Evolutionary conservation across 2,888 invertebrate genomes (phyloP), one percentile per base, ranked within the genome.

Genomic region (Mellilla xanthometata): DNA sequence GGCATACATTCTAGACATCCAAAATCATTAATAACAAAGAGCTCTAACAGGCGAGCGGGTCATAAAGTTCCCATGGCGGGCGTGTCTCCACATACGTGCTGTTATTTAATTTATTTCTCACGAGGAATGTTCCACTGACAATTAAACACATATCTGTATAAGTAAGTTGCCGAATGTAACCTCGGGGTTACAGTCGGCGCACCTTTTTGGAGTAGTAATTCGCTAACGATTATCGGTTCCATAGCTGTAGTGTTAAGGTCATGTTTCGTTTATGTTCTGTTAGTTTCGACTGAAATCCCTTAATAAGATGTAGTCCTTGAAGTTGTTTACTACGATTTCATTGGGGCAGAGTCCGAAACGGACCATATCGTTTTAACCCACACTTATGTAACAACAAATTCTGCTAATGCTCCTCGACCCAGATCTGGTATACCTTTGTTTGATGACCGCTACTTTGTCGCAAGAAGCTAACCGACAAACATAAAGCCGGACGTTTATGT

Each of bases 101-200:
- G 32, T 41, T 45, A 41, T 62, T 61, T 65, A 60, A 68, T 66
- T 62, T 63, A 62, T 59, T 56, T 58, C 46, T 43, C 30, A 42
- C 48, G 35, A 39, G 48, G 53, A 56, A 46, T 49, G 36, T 52
- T 45, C 50, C 50, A 41, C 28, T 39, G 35, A 66, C 59, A 51
- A 49, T 56, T 56, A 56, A 65, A 65, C 62, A 60, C 66, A 58
- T 55, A 54, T 53, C 53, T 52, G 52, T 58, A 61, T 60, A 62
- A 65, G 60, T 52, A 26, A 43, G 36, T 44, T 59, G 60, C 60
- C 56, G 55, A 63, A 60, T 49, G 39, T 73, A 72, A 76, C 72
- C 76, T 62, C 55, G 49, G 59, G 76, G 75, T 76, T 73, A 41
- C 31, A 74, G 44, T 52, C 51, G 64, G 56, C 69, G 59, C 64